Evolutionary conservation across 2,797 vertebrate species (phyloP), one percentile per base, ranked within the genome.

Genomic region (Crocidura indochinensis): DNA sequence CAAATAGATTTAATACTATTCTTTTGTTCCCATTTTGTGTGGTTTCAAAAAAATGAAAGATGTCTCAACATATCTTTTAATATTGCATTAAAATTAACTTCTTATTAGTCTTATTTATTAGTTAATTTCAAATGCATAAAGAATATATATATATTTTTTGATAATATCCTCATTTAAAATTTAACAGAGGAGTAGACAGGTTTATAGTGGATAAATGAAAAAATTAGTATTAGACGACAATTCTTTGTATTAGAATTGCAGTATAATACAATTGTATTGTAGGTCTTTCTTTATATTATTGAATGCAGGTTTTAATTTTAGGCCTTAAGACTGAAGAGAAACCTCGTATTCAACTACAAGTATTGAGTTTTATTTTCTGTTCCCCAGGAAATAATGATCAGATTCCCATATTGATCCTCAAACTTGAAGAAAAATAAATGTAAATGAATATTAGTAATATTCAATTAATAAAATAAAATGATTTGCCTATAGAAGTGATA

Each of bases 1-100:
- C 3, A 31, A 29, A 1, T 56, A 77, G 84, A 71, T 11, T 69
- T 78, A 90, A 74, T 47, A 24, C 9, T 76, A 44, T 91, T 6
- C 8, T 0, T 76, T 11, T 11, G 20, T 62, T 26, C 10, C 3
- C 69, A 53, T 5, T 47, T 8, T 49, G 29, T 87, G 26, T 71
- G 29, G 1, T 62, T 88, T 90, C 77, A 49, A 15, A 38, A 46
- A 67, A 20, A 53, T 94, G 69, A 72, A 53, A 90, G n/a, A 90
- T 60, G 6, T 31, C 49, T 90, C 5, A 84, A 47, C 0, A 10
- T 4, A 49, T 26, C 22, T 4, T 77, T 1, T 44, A n/a, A 49
- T 88, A 88, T 29, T 71, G 8, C 56, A n/a, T 6, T 74, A 24
- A 68, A 22, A 67, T 26, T 67, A 10, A 0, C 77, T 69, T 74